These are phyloP conservation scores for Scartelaos histophorus DNA, from an alignment of 2,113 vertebrate species.

Conservation along the genomic window DNA sequence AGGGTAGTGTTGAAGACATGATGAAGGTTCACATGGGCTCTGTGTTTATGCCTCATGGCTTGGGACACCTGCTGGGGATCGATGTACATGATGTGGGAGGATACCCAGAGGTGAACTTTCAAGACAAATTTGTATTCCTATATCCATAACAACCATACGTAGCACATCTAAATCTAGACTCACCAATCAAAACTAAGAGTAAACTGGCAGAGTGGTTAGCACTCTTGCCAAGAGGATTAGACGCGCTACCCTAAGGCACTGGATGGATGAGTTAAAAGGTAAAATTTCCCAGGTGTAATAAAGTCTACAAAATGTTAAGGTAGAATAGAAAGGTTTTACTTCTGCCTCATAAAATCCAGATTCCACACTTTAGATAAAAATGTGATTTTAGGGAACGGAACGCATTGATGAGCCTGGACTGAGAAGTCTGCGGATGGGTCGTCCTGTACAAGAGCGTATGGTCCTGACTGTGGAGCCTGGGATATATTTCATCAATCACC, in stretches of 20 bases:
- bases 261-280: background rate
- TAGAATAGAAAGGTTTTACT: background rate
- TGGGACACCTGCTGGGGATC: constrained; percentile 94
- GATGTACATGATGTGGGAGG: constrained; percentile 97
- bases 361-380: background rate
- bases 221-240: too few relatives aligned
- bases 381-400: constrained; percentile 79
- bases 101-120: constrained; percentile 86
- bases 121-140: background rate
- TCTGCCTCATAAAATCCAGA: background rate
- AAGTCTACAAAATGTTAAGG: background rate
- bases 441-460: constrained; percentile 86
- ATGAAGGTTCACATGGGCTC: constrained; percentile 89
- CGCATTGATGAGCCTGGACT: constrained; percentile 85
- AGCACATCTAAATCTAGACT: background rate
- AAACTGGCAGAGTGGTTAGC: too few relatives aligned
- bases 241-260: too few relatives aligned
- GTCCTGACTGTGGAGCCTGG: constrained; percentile 95
- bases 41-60: constrained; percentile 94
- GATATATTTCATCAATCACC: constrained; percentile 93
- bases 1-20: constrained; percentile 88
- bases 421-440: constrained; percentile 85
- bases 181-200: background rate
- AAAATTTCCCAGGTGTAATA: background rate
- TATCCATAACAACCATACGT: too few relatives aligned